Percentiles rank a stretch among this genome's conserved stretches.
phyloP scores from a whole-genome alignment of 2,113 vertebrate genomes.

The Cavia aperea region DNA sequence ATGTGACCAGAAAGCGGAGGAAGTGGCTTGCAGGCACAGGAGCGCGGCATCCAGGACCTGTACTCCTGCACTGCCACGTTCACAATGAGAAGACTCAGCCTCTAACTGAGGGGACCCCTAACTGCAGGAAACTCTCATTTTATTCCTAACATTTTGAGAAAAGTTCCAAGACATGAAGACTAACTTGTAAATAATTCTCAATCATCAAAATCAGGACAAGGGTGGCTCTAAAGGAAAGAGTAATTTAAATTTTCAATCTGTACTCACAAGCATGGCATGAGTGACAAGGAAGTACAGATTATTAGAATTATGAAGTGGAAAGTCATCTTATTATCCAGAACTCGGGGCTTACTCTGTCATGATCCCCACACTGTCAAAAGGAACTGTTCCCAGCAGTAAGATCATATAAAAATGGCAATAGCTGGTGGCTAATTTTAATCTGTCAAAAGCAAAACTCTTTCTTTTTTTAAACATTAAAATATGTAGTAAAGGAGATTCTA shows the following conservation, averaged over 20 bases:
- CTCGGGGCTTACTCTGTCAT: not conserved
- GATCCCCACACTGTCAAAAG: not conserved
- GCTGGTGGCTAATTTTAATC: not conserved
- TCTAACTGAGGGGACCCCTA: not conserved
- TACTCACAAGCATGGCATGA: not conserved
- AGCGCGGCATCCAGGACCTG: not conserved
- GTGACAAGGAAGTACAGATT: not conserved
- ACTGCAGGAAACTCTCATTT: not conserved
- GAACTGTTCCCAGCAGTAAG: not conserved
- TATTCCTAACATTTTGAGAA: not conserved
- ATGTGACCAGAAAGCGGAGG: not conserved
- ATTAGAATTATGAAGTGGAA: not conserved
- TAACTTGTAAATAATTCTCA: not conserved
- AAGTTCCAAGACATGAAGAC: not conserved
- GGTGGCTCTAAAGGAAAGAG: not conserved
- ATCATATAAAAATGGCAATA: constrained; percentile 7
- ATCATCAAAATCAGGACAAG: not conserved
- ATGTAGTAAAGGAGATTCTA: not conserved
- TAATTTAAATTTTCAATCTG: not conserved
- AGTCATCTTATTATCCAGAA: not conserved
- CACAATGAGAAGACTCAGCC: not conserved
- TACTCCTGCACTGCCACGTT: not conserved
- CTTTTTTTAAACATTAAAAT: not conserved
- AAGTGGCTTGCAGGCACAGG: too few relatives aligned
- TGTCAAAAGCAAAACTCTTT: not conserved